Percentiles rank a stretch among this genome's conserved stretches.
These are phyloP conservation scores for Parnassius mnemosyne DNA, from an alignment of 2,888 invertebrate species.

Conservation along the genomic window DNA sequence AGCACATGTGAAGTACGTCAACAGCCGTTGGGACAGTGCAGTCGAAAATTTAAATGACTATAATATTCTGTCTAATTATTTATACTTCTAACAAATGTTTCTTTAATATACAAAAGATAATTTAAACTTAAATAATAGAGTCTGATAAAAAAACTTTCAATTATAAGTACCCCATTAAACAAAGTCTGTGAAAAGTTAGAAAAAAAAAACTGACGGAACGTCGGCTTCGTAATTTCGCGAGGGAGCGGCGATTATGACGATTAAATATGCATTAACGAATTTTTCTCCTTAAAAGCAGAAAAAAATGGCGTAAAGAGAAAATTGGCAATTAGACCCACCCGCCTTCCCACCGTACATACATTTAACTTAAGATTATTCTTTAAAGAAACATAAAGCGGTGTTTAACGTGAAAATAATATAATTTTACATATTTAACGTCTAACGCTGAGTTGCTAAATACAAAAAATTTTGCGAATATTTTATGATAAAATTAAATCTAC, in stretches of 20 bases:
- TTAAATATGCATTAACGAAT: slow-evolving; percentile 81
- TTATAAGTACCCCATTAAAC: slow-evolving; percentile 38
- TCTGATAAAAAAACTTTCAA: slow-evolving; percentile 29
- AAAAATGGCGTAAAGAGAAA: slow-evolving; percentile 78
- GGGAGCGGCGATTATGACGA: slow-evolving; percentile 73
- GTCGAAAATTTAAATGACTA: too few relatives aligned
- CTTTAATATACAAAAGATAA: not conserved
- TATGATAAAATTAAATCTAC: too few relatives aligned
- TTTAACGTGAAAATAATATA: slow-evolving; percentile 29
- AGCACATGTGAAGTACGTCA: too few relatives aligned
- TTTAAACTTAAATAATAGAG: slow-evolving; percentile 10
- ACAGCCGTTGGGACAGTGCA: too few relatives aligned
- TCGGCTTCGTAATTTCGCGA: slow-evolving; percentile 43
- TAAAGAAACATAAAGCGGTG: slow-evolving; percentile 72
- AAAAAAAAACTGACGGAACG: slow-evolving; percentile 34
- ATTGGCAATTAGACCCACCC: slow-evolving; percentile 71
- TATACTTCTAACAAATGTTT: too few relatives aligned
- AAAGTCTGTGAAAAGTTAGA: slow-evolving; percentile 36
- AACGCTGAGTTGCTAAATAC: slow-evolving; percentile 23
- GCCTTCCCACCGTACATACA: slow-evolving; percentile 47
- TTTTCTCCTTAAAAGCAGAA: slow-evolving; percentile 77
- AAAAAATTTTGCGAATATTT: not conserved
- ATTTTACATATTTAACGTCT: slow-evolving; percentile 31
- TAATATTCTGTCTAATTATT: too few relatives aligned
- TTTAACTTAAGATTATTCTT: slow-evolving; percentile 62